Evolutionary conservation across 2,888 invertebrate genomes (phyloP), one percentile per base, ranked within the genome.

Genomic region (Caenorhabditis angaria): DNA sequence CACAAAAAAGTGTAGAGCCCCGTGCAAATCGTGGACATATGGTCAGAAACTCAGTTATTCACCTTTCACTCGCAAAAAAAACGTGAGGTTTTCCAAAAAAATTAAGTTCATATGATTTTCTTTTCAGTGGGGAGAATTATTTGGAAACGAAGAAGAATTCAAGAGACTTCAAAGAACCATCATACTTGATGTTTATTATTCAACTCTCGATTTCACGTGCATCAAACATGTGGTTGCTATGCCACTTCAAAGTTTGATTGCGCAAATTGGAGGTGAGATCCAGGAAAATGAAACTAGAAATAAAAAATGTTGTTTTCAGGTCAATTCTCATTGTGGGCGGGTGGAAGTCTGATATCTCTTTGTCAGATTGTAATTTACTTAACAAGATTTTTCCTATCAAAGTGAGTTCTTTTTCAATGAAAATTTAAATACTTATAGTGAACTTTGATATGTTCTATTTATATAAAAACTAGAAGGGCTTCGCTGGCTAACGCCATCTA

Each of bases 301-400:
- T 41, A 41, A 41, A 41, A 41, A 18, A 10, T 14, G 41, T 41
- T 24, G 41, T 14, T 62, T 77, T n/a, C 69, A 84, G 83, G 83
- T 60, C 85, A 85, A 78, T 79, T 85, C 41, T 85, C 85, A 6
- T 72, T 85, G 24, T 85, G 81, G 81, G 78, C 84, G 24, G 85
- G 85, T 22, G 83, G 81, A 29, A 82, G 82, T 20, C 67, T 84
- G 22, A 82, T 85, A 64, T 83, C 85, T 1, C 54, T 84, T 8
- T 72, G 74, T 58, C 85, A 85, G 65, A 57, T 85, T 32, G 51
- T 83, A 60, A 77, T 84, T 67, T 85, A 83, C 64, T 28, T 63
- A 22, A 54, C 51, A n/a, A 59, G 78, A 3, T 69, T 65, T 54
- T 56, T 69, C 41, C 41, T 66, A 8, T 54, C 54, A 27, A 54